These are phyloP conservation scores for Chymomyza amoena DNA, from an alignment of 2,888 invertebrate species.

Conservation along the genomic window DNA sequence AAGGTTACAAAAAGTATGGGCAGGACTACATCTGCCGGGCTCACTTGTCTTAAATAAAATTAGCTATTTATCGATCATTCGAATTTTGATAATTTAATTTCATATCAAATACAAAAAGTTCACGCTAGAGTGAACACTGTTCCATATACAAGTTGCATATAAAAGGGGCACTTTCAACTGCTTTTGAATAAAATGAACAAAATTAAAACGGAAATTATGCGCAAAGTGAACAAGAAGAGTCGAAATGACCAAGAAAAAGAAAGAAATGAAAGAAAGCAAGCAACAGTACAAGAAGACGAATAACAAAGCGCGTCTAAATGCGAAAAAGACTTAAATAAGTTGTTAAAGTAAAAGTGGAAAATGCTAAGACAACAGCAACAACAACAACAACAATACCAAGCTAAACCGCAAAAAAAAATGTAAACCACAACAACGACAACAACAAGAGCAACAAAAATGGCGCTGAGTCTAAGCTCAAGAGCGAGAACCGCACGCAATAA, in stretches of 20 bases:
- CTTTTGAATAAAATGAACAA: constrained; percentile 64
- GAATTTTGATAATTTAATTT: too few species aligned
- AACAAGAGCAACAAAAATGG: constrained; percentile 28
- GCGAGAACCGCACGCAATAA: background rate
- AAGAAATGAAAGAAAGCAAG: background rate
- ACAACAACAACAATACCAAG: background rate
- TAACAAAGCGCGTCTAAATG: constrained; percentile 5
- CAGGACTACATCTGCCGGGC: too few species aligned
- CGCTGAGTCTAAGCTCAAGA: background rate
- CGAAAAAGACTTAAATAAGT: constrained; percentile 13
- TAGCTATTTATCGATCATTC: too few species aligned
- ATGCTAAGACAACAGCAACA: background rate
- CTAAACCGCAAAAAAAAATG: background rate
- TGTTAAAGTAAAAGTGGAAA: constrained; percentile 8
- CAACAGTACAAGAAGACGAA: background rate
- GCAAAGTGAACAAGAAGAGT: constrained; percentile 41
- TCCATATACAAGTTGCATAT: background rate
- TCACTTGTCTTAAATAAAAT: too few species aligned
- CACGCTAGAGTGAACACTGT: background rate
- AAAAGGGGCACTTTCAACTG: constrained; percentile 26
- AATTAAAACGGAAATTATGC: constrained; percentile 73
- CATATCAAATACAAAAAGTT: too few species aligned
- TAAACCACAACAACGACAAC: background rate
- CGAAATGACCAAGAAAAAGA: background rate
- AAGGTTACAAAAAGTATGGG: too few species aligned